Evolutionary conservation across 1,140 invertebrate genomes (phyloP).

Genomic region (Drosophila chauvacae): DNA sequence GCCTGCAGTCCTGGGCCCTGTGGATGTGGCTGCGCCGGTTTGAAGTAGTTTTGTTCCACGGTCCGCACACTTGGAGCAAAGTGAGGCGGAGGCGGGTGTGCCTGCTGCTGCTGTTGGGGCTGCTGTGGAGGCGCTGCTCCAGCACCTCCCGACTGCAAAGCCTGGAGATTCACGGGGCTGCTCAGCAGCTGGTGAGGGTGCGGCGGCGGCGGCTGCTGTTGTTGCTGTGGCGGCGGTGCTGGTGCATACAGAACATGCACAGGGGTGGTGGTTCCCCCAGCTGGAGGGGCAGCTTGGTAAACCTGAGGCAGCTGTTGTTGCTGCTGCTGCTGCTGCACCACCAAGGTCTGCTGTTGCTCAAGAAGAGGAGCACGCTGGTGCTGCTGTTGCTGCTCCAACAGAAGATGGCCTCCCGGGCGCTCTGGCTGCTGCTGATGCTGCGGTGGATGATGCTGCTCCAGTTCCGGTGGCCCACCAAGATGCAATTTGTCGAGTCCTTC

Average conservation of each 20-base stretch:
- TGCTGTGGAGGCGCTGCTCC: constrained; percentile 21
- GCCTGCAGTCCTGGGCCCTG: constrained; percentile 41
- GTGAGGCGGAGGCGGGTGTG: constrained; percentile 35
- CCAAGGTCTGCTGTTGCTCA: constrained; percentile 45
- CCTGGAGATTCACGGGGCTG: constrained; percentile 76
- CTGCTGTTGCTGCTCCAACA: constrained; percentile 53
- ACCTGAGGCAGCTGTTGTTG: constrained; percentile 38
- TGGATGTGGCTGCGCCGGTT: constrained; percentile 85
- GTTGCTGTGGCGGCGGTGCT: constrained; percentile 79
- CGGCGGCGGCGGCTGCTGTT: constrained; percentile 35
- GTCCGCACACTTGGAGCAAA: constrained; percentile 86
- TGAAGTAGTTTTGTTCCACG: constrained; percentile 87
- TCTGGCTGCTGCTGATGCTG: constrained; percentile 47
- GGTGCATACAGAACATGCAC: constrained; percentile 81
- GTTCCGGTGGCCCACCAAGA: constrained; percentile 42
- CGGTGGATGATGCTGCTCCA: constrained; percentile 41
- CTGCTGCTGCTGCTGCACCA: constrained; percentile 42
- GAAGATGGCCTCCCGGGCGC: constrained; percentile 21
- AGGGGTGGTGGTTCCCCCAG: constrained; percentile 63
- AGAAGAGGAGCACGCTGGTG: constrained; percentile 41
- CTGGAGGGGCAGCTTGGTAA: constrained; percentile 47
- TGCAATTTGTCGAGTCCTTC: constrained; percentile 76
- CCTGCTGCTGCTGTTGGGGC: constrained; percentile 35
- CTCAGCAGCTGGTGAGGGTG: constrained; percentile 70
- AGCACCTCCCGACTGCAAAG: constrained; percentile 56